Evolutionary conservation across 1,140 invertebrate species (phyloP).

Genomic region (Drosophila eugracilis): DNA sequence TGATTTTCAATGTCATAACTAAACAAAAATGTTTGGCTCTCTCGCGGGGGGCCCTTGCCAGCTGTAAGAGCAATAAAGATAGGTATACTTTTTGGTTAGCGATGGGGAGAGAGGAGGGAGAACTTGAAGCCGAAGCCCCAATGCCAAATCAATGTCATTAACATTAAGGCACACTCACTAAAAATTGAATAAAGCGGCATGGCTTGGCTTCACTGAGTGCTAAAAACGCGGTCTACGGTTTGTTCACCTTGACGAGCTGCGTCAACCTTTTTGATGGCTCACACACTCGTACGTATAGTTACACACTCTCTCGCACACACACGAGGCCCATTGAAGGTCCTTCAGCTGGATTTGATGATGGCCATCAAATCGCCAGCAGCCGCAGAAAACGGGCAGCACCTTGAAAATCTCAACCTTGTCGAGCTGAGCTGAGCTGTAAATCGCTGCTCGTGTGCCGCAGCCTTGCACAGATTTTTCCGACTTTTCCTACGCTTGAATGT

Average conservation of each 20-base stretch:
- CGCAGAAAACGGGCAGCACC: slow-evolving; percentile 55
- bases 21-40: slow-evolving; percentile 52
- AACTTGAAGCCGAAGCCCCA: slow-evolving; percentile 36
- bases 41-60: slow-evolving; percentile 47
- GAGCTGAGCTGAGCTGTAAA: slow-evolving; percentile 16
- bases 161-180: slow-evolving; percentile 81
- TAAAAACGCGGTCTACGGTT: slow-evolving; percentile 60
- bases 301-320: slow-evolving; percentile 2
- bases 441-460: slow-evolving; percentile 41
- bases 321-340: slow-evolving; percentile 68
- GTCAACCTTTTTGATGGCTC: slow-evolving; percentile 73
- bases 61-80: slow-evolving; percentile 6
- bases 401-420: slow-evolving; percentile 62
- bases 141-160: slow-evolving; percentile 83
- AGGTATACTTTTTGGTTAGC: neutral
- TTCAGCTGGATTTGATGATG: slow-evolving; percentile 73
- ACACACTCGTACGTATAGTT: slow-evolving; percentile 37
- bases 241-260: slow-evolving; percentile 79
- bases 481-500: slow-evolving; percentile 52
- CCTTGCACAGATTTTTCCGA: slow-evolving; percentile 73
- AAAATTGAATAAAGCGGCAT: slow-evolving; percentile 77
- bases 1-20: slow-evolving; percentile 64
- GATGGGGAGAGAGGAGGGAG: slow-evolving; percentile 5
- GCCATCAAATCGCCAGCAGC: slow-evolving; percentile 57
- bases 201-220: slow-evolving; percentile 55